Evolutionary conservation across 1,140 invertebrate genomes (phyloP).

Genomic region (Nylanderia fulva): DNA sequence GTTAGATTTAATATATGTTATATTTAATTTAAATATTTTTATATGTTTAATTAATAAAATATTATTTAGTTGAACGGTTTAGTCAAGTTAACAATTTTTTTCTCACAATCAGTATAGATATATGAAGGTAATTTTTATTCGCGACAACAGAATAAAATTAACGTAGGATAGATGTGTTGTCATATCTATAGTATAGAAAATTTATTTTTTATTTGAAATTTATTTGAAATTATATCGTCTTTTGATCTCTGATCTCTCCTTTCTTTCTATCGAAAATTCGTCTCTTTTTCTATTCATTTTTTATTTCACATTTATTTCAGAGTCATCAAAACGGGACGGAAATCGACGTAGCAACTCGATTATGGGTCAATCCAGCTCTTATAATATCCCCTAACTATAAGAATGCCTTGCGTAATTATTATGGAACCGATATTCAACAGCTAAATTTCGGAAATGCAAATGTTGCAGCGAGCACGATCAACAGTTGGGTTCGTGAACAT

Average conservation of each 20-base stretch:
- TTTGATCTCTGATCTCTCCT: background rate
- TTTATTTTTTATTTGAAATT: no score
- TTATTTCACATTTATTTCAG: constrained; percentile 56
- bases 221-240: background rate
- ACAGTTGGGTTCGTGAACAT: constrained; percentile 87
- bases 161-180: background rate
- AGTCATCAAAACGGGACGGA: constrained; percentile 73
- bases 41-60: no score
- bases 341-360: constrained; percentile 85
- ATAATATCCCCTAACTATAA: constrained; percentile 82
- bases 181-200: background rate
- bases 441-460: constrained; percentile 87
- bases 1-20: no score
- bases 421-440: constrained; percentile 86
- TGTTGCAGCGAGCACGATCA: constrained; percentile 86
- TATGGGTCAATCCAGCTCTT: constrained; percentile 86
- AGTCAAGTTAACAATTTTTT: no score
- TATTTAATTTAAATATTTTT: no score
- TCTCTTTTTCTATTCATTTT: constrained; percentile 19
- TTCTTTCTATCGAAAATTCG: background rate
- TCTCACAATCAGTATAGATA: no score
- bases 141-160: background rate
- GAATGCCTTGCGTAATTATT: constrained; percentile 82
- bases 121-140: background rate
- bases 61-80: no score